Evolutionary conservation across 2,113 vertebrate genomes (phyloP).

Genomic region (Leucopsar rothschildi): DNA sequence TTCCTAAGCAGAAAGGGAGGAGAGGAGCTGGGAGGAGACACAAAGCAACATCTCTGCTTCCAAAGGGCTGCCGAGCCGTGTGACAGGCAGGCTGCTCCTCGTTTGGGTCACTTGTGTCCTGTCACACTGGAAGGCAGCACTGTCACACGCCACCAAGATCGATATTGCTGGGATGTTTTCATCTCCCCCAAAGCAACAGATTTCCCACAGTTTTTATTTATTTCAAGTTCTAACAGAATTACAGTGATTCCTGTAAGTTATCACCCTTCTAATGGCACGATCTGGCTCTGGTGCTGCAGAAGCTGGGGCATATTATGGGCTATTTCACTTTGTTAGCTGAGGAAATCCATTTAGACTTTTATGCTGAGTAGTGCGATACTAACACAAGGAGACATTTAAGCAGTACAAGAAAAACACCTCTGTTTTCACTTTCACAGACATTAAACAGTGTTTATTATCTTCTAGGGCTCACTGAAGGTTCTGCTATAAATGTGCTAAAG

Average conservation of each 20-base stretch:
- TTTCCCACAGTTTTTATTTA: slow-evolving; percentile 32
- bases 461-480: not conserved
- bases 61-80: not conserved
- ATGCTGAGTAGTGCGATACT: not conserved
- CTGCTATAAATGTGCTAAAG: not conserved
- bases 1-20: not conserved
- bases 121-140: slow-evolving; percentile 8
- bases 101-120: not conserved
- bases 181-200: slow-evolving; percentile 2
- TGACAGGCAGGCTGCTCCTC: not conserved
- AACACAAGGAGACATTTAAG: slow-evolving; percentile 1
- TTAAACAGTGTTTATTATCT: not conserved
- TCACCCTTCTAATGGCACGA: not conserved
- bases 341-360: slow-evolving; percentile 17
- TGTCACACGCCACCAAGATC: not conserved
- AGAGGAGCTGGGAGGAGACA: not conserved
- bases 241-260: not conserved
- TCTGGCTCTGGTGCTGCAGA: not conserved
- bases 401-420: not conserved
- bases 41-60: not conserved
- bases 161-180: slow-evolving; percentile 17
- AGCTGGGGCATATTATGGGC: not conserved
- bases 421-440: not conserved
- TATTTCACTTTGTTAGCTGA: not conserved
- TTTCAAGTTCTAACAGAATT: not conserved